Evolutionary conservation across 2,797 vertebrate species (phyloP), one percentile per base, ranked within the genome.

Genomic region (Danio tinwini): DNA sequence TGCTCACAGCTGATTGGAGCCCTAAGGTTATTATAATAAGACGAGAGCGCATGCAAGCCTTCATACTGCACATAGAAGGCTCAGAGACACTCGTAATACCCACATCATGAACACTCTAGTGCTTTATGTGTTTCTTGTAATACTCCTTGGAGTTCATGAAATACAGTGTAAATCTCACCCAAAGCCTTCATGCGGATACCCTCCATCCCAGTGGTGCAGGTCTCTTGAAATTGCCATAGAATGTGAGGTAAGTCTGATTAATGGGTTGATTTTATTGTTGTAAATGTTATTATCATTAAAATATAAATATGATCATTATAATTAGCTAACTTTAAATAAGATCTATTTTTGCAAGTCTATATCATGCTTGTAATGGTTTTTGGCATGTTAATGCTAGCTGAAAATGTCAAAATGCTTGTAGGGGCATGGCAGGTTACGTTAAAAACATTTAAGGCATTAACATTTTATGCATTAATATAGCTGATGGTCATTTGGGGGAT

Each of bases 171-270:
- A 40, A 10, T 88, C 86, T 53, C 90, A 91, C 14, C 87, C 90
- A 0, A 88, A 86, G 74, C 88, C 90, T 0, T 68, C 85, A 1
- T 95, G 94, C 62, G 84, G 70, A 0, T 91, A 92, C 16, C 93
- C 94, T 5, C 93, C 94, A 0, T 92, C 91, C 0, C 90, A 92
- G 59, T 95, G 94, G 94, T 95, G 95, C 62, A 85, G 86, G 0
- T 91, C 92, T 4, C 78, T 90, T 85, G 88, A 94, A 83, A 93
- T 93, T 5, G 93, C 93, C 0, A 75, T 88, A 49, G 89, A 92
- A 8, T 95, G 94, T 74, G 89, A 90, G 90, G 94, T 94, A 85
- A 88, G 92, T 63, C 71, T 62, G 8, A 39, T 49, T 5, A 42
- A 14, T 7, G 19, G 16, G 0, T n/a, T 55, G 8, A 65, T 19